Conservation (phyloP, 2,888 invertebrate species). For the Phytoseiulus persimilis region DNA sequence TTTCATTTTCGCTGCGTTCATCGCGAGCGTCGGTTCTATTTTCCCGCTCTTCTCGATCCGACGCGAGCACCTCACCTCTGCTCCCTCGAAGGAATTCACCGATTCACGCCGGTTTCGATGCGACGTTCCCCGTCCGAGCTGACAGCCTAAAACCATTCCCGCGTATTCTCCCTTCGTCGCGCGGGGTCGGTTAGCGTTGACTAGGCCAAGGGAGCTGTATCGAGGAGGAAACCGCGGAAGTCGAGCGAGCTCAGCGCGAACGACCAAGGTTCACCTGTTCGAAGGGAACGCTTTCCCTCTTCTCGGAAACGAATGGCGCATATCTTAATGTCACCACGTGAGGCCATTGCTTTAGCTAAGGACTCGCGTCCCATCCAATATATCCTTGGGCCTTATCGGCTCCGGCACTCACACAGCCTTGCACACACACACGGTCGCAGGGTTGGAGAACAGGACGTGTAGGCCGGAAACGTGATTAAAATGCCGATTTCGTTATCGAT, state of each 20-base stretch:
- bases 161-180: too few species aligned
- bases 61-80: too few species aligned
- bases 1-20: neutral
- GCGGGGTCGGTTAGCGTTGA: too few species aligned
- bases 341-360: constrained; percentile 7
- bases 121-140: too few species aligned
- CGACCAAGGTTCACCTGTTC: neutral
- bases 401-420: neutral
- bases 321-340: constrained; percentile 37
- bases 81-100: too few species aligned
- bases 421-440: neutral
- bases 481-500: constrained; percentile 32
- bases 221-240: too few species aligned
- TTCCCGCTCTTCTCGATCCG: neutral
- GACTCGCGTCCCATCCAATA: constrained; percentile 8
- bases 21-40: neutral
- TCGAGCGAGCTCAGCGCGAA: neutral
- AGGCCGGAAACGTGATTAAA: constrained; percentile 31
- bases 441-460: neutral
- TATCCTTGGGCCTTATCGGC: constrained; percentile 35
- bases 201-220: too few species aligned
- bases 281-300: neutral
- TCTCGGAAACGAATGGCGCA: constrained; percentile 10
- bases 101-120: too few species aligned
- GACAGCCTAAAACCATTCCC: too few species aligned